These are phyloP conservation scores for Megamerina dolium DNA, from an alignment of 2,888 invertebrate species.

Conservation along the genomic window DNA sequence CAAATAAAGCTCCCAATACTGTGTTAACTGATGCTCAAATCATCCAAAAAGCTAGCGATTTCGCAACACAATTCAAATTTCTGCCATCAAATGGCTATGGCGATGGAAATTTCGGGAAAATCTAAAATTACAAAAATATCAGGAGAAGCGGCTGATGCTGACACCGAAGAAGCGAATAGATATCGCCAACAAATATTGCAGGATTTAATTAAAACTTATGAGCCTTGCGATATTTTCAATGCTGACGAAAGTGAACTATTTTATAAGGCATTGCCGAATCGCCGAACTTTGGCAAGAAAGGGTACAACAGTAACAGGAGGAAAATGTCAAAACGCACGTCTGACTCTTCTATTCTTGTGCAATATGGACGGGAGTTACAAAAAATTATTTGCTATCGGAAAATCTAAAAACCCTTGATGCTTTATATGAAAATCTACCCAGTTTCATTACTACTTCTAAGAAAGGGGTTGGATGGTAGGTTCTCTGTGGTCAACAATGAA, in stretches of 20 bases:
- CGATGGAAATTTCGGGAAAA: no score
- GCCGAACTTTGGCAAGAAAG: slow-evolving; percentile 11
- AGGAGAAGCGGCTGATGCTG: no score
- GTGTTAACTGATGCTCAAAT: no score
- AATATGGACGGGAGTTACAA: slow-evolving; percentile 17
- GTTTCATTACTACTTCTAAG: no score
- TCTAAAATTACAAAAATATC: no score
- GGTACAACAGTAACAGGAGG: slow-evolving; percentile 8
- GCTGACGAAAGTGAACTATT: slow-evolving; percentile 17
- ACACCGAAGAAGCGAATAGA: neutral
- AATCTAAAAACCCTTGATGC: slow-evolving; percentile 14
- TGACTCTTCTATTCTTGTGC: slow-evolving; percentile 19
- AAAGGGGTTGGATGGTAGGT: no score
- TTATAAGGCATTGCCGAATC: slow-evolving; percentile 20
- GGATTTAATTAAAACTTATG: slow-evolving; percentile 8
- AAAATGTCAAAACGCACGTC: slow-evolving; percentile 12
- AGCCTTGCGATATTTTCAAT: slow-evolving; percentile 15
- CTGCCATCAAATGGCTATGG: no score
- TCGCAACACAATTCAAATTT: no score
- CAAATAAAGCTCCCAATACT: no score
- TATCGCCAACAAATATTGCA: neutral
- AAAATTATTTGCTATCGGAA: slow-evolving; percentile 18
- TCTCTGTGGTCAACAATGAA: no score
- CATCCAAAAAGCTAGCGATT: no score
- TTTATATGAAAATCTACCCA: no score